Percentiles rank a stretch among this genome's conserved stretches.
Evolutionary conservation across 2,113 vertebrate species (phyloP).

Genomic region (Stigmatopora nigra): DNA sequence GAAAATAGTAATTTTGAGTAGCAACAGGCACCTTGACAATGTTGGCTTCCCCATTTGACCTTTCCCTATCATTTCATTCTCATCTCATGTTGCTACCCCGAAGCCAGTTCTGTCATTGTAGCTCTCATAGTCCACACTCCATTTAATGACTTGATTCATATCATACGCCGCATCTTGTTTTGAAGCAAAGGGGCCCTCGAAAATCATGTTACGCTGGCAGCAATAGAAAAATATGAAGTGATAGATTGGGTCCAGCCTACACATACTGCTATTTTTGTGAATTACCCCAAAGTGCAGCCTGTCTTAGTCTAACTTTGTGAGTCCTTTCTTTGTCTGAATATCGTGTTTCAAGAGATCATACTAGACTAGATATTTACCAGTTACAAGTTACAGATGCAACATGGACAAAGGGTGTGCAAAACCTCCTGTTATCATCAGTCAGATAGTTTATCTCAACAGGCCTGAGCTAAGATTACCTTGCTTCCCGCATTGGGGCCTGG

Average conservation of each 20-base stretch:
- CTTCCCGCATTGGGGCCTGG: constrained; percentile 14
- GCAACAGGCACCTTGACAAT: not conserved
- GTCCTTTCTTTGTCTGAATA: not conserved
- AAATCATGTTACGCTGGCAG: not conserved
- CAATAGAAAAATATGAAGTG: not conserved
- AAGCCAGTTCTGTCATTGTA: not conserved
- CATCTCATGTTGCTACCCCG: not conserved
- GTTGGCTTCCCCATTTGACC: not conserved
- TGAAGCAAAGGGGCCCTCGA: not conserved
- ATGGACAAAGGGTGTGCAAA: constrained; percentile 10
- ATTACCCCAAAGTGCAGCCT: not conserved
- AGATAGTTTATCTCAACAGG: constrained; percentile 16
- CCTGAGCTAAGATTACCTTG: constrained; percentile 47
- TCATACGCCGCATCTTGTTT: too few species aligned
- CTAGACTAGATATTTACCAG: not conserved
- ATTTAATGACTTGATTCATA: not conserved
- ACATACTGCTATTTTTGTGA: not conserved
- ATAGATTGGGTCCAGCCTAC: not conserved
- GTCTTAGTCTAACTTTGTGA: not conserved
- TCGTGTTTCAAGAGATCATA: not conserved
- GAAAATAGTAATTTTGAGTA: not conserved
- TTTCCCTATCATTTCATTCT: not conserved
- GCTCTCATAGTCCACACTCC: not conserved
- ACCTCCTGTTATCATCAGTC: constrained; percentile 13
- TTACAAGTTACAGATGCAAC: not conserved